A percentile compares a stretch with the other conserved stretches of the same genome.
Conservation (phyloP, 2,888 invertebrate genomes). For the Chironomus tentans region DNA sequence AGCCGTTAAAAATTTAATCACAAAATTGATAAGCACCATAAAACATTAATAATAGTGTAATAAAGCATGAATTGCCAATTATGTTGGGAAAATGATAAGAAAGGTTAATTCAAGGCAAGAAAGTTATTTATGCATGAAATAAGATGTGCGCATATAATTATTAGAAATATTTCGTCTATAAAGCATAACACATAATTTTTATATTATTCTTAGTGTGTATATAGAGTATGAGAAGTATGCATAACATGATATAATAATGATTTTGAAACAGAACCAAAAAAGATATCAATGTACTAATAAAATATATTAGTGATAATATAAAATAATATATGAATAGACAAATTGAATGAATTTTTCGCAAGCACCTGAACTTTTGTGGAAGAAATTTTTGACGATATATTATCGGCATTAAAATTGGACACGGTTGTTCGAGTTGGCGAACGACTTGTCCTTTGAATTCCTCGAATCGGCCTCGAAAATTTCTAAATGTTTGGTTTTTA, state of each 20-base stretch:
- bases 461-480: not conserved
- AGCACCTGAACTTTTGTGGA: not conserved
- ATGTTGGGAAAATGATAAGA: too few relatives aligned
- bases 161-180: too few relatives aligned
- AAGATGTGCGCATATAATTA: too few relatives aligned
- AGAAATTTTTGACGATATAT: not conserved
- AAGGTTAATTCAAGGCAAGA: too few relatives aligned
- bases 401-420: slow-evolving; percentile 4
- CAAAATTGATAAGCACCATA: too few relatives aligned
- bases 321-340: not conserved
- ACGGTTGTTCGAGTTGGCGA: not conserved
- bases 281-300: not conserved
- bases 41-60: too few relatives aligned
- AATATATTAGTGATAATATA: not conserved
- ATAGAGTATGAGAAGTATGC: not conserved
- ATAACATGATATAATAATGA: not conserved
- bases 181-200: too few relatives aligned
- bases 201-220: not conserved
- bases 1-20: too few relatives aligned
- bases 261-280: not conserved
- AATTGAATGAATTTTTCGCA: not conserved
- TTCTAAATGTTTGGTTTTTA: not conserved
- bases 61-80: too few relatives aligned
- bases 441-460: slow-evolving; percentile 5
- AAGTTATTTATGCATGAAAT: too few relatives aligned